Conservation (phyloP, 2,113 vertebrate genomes). For the Cephalopterus ornatus region DNA sequence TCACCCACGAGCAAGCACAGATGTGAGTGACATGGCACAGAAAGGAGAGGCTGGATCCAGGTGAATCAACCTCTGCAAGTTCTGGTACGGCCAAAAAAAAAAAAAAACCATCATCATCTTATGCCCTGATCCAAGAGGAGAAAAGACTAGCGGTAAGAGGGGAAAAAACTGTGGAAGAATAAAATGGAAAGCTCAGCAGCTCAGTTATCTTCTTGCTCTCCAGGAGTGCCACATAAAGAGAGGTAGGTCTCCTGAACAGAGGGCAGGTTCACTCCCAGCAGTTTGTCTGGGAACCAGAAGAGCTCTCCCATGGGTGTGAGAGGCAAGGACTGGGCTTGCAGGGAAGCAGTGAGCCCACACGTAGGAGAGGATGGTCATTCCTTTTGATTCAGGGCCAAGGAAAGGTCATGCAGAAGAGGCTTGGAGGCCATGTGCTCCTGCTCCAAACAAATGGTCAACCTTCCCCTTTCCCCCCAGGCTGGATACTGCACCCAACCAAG, state of each 20-base stretch:
- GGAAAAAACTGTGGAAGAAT: accelerated
- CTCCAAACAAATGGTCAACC: not conserved
- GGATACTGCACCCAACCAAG: not conserved
- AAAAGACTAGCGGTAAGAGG: not conserved
- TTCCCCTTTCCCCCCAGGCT: not conserved
- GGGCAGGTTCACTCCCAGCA: not conserved
- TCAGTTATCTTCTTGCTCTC: not conserved
- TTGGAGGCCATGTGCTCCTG: not conserved
- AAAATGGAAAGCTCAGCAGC: not conserved
- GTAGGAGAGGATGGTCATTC: accelerated
- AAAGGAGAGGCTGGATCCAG: not conserved
- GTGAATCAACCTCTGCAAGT: not conserved
- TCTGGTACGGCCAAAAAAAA: not conserved
- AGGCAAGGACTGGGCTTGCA: accelerated
- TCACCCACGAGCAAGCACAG: constrained; percentile 14
- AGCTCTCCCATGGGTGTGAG: not conserved
- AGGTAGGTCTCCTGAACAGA: not conserved
- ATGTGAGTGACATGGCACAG: not conserved
- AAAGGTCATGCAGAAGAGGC: not conserved
- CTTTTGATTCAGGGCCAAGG: not conserved
- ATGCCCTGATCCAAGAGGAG: not conserved
- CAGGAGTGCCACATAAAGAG: not conserved
- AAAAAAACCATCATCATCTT: not conserved
- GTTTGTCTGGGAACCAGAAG: not conserved
- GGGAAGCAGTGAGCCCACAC: accelerated